Conservation (phyloP, 37 sponge, comb jelly and placozoan species). For the Aplysina aerophoba region DNA sequence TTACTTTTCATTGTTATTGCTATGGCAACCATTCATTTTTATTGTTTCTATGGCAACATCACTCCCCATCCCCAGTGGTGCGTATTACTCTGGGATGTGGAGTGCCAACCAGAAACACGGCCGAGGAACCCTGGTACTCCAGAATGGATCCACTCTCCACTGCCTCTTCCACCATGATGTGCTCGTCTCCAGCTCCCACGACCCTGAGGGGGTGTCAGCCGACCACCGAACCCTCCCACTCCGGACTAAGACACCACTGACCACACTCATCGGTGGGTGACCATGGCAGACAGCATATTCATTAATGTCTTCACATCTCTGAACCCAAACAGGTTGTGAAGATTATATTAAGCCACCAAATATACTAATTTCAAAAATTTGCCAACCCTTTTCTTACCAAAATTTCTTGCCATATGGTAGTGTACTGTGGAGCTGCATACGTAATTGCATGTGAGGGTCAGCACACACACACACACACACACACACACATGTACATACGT, state of each 20-base stretch:
- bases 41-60: not conserved
- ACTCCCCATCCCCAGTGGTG: slow-evolving; percentile 62
- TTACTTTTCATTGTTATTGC: no score
- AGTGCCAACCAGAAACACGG: slow-evolving; percentile 79
- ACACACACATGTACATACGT: no score
- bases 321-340: not conserved
- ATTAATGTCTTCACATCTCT: not conserved
- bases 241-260: slow-evolving; percentile 66
- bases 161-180: slow-evolving; percentile 70
- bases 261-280: slow-evolving; percentile 54
- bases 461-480: no score
- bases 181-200: slow-evolving; percentile 17
- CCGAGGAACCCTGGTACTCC: slow-evolving; percentile 60
- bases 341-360: not conserved
- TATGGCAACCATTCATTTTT: not conserved
- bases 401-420: no score
- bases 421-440: no score
- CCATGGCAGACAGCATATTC: not conserved
- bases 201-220: not conserved
- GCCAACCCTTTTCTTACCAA: no score
- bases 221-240: not conserved
- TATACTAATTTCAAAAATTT: no score
- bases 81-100: slow-evolving; percentile 84
- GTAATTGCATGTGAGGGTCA: no score
- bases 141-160: slow-evolving; percentile 67